Base-by-base conservation (phyloP, 1,140 invertebrate species). In the Drepana arcuata region DNA sequence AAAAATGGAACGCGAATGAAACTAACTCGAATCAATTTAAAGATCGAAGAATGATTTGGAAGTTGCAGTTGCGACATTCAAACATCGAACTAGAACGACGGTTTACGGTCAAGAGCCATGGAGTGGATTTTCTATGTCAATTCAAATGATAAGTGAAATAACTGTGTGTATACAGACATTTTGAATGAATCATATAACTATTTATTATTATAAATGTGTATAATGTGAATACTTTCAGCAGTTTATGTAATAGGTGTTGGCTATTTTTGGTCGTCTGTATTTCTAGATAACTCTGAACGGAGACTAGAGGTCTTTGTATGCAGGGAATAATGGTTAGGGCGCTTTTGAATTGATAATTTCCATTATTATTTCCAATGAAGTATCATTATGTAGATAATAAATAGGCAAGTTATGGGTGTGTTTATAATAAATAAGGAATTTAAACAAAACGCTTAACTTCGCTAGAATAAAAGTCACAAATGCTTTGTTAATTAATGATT, bases 191-290 rank as follows among this genome's bases (percentile, higher is more conserved):
- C 15, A 32, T 38, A 25, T 37, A 44, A 29, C 27, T 39, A 26
- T n/a, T n/a, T n/a, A n/a, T n/a, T n/a, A n/a, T n/a, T n/a, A n/a
- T n/a, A n/a, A n/a, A 35, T 53, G 50, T 53, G 40, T 54, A 48
- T 48, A 54, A 37, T 46, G 46, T 55, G 42, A 46, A 43, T 49
- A 43, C 42, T 28, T 39, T 34, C 30, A 45, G 33, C 28, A 34
- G 38, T 37, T 31, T 41, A 27, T 44, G 41, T 51, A 51, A 31
- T 35, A 33, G 32, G 42, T 30, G 27, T 23, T 34, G 31, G 43
- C 43, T 12, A 16, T 43, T 40, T 49, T 26, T 21, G 47, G 32
- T 36, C 36, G 40, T 40, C 36, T 36, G 31, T 43, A 46, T 23
- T 39, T 16, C 33, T 33, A 25, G 24, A 25, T 27, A 37, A 38